phyloP scores from a whole-genome alignment of 2,888 invertebrate species.

The Scrobipalpa atriplicella region DNA sequence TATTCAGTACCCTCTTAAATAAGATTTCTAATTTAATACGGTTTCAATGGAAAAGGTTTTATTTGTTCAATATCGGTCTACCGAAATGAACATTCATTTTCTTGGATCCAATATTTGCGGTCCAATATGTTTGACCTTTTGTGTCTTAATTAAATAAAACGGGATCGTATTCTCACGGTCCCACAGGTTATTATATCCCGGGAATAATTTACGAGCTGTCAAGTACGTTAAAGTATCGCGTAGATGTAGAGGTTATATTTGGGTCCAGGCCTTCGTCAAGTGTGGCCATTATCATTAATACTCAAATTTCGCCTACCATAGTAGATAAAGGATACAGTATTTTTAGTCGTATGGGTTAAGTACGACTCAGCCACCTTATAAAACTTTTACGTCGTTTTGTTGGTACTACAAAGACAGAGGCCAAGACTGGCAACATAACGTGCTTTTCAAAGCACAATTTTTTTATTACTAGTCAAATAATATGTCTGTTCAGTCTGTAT shows the following conservation, averaged over 20 bases:
- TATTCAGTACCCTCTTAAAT: background rate
- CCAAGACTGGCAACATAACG: no score
- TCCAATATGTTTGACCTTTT: conserved; percentile 27
- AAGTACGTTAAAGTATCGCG: conserved; percentile 10
- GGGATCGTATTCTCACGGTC: conserved; percentile 27
- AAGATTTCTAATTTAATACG: conserved; percentile 15
- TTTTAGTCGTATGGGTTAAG: no score
- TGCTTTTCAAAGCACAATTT: no score
- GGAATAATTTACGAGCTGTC: conserved; percentile 27
- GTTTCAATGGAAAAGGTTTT: conserved; percentile 15
- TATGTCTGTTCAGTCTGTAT: no score
- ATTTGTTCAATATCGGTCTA: conserved; percentile 23
- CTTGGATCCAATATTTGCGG: conserved; percentile 21
- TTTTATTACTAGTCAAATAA: no score
- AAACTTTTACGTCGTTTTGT: no score
- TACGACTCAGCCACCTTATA: no score
- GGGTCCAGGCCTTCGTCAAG: conserved; percentile 23
- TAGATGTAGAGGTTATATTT: background rate
- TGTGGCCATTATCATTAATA: conserved; percentile 1
- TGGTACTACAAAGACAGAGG: no score
- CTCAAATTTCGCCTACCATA: background rate
- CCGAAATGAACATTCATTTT: conserved; percentile 26
- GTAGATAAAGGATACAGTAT: background rate
- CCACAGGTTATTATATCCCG: conserved; percentile 27
- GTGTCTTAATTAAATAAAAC: conserved; percentile 29